These are phyloP conservation scores for Sisyra terminalis DNA, from an alignment of 2,888 invertebrate genomes.

Conservation along the genomic window DNA sequence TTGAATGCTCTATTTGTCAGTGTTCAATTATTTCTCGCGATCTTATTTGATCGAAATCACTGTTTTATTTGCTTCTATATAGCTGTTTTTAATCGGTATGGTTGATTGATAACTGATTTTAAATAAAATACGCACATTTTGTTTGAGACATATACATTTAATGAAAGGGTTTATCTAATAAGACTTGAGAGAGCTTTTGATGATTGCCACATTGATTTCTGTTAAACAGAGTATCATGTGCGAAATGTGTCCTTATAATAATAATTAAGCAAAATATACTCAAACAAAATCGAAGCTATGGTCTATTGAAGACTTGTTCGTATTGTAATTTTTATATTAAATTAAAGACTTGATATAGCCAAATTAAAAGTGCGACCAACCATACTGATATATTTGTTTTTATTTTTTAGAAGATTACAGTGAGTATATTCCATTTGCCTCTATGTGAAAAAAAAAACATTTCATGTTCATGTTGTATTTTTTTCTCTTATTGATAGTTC, in stretches of 20 bases:
- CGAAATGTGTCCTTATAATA: too few species aligned
- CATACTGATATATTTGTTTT: conserved; percentile 3
- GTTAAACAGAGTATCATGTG: too few species aligned
- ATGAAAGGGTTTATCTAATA: too few species aligned
- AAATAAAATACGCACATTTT: too few species aligned
- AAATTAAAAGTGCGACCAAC: neutral
- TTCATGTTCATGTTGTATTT: conserved; percentile 20
- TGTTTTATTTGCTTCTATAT: conserved; percentile 8
- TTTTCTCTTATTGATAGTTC: conserved; percentile 8
- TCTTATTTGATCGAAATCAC: conserved; percentile 7
- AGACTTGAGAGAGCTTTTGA: too few species aligned
- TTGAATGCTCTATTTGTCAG: conserved; percentile 4
- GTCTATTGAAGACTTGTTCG: neutral
- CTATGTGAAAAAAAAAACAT: conserved; percentile 19
- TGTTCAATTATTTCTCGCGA: conserved; percentile 6
- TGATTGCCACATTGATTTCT: too few species aligned
- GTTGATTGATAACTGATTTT: too few species aligned
- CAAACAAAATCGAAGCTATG: too few species aligned
- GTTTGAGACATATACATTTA: too few species aligned
- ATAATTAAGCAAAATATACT: too few species aligned
- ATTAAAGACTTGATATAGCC: too few species aligned
- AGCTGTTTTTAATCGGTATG: conserved; percentile 5
- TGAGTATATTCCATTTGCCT: conserved; percentile 16
- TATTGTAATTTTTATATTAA: too few species aligned
- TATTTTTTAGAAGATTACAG: conserved; percentile 5